A percentile compares a stretch with the other conserved stretches of the same genome.
Evolutionary conservation across 1,140 invertebrate genomes (phyloP).

Genomic region (Solenopsis invicta): DNA sequence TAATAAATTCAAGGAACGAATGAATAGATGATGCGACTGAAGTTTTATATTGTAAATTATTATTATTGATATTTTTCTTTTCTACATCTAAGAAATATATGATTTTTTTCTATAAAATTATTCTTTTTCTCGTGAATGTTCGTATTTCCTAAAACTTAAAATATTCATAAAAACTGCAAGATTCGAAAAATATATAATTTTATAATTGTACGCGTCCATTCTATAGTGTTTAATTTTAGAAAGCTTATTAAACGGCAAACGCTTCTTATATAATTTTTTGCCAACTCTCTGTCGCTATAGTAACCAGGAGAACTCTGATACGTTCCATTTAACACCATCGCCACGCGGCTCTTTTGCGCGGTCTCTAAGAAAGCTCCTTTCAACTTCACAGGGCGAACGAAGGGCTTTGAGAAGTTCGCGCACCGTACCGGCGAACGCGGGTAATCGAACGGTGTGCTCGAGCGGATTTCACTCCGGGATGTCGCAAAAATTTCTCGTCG

Average conservation of each 20-base stretch:
- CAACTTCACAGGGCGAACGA: not conserved
- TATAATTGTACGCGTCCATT: not conserved
- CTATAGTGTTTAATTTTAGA: not conserved
- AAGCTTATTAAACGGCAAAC: not conserved
- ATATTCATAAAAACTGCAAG: not conserved
- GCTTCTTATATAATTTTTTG: not conserved
- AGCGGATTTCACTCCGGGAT: not conserved
- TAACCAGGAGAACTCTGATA: conserved; percentile 27
- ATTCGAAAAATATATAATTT: not conserved
- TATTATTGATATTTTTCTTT: not conserved
- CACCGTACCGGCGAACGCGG: conserved; percentile 2
- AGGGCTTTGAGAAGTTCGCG: conserved; percentile 41
- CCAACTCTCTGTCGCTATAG: not conserved
- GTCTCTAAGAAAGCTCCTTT: conserved; percentile 20
- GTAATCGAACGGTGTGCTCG: conserved; percentile 42
- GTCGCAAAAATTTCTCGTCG: conserved; percentile 57
- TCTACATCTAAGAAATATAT: not conserved
- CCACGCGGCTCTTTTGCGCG: conserved; percentile 25
- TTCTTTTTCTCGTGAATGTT: not conserved
- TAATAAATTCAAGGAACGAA: too few species aligned
- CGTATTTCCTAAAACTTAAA: not conserved
- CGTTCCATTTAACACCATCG: conserved; percentile 49
- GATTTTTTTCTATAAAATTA: conserved; percentile 20
- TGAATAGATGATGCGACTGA: too few species aligned
- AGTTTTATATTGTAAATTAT: not conserved